These are phyloP conservation scores for Tryphoninae sp. DNA, from an alignment of 2,888 invertebrate genomes.

Conservation along the genomic window DNA sequence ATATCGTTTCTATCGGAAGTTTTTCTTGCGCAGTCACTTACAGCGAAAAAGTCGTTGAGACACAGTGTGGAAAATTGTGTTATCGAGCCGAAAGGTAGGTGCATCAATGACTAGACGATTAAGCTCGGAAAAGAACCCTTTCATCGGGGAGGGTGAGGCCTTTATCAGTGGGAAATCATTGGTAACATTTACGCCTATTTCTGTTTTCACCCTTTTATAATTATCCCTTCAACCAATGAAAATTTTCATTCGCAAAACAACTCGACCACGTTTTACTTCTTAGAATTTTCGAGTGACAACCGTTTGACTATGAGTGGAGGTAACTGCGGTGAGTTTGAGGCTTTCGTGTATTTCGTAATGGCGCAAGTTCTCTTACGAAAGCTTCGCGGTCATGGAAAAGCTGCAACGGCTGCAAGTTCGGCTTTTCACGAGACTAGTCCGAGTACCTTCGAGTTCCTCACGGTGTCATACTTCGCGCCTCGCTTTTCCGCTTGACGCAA, in stretches of 20 bases:
- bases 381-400: conserved; percentile 35
- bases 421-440: conserved; percentile 18
- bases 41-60: conserved; percentile 5
- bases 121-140: background rate
- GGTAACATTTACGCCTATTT: too few relatives aligned
- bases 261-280: background rate
- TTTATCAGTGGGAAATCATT: background rate
- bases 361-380: conserved; percentile 36
- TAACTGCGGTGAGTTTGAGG: conserved; percentile 31
- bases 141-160: background rate
- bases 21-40: conserved; percentile 18
- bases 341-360: conserved; percentile 12
- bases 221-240: too few relatives aligned
- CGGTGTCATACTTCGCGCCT: background rate
- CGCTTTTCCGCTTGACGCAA: conserved; percentile 22
- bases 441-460: background rate
- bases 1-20: background rate
- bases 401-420: conserved; percentile 7
- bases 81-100: background rate
- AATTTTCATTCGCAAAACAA: too few relatives aligned
- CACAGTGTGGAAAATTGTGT: conserved; percentile 3
- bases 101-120: conserved; percentile 1
- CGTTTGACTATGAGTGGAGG: too few relatives aligned
- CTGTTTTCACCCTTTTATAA: too few relatives aligned
- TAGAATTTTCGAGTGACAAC: background rate